These are phyloP conservation scores for Harpagoxenus sublaevis DNA, from an alignment of 2,888 invertebrate genomes.

Conservation along the genomic window DNA sequence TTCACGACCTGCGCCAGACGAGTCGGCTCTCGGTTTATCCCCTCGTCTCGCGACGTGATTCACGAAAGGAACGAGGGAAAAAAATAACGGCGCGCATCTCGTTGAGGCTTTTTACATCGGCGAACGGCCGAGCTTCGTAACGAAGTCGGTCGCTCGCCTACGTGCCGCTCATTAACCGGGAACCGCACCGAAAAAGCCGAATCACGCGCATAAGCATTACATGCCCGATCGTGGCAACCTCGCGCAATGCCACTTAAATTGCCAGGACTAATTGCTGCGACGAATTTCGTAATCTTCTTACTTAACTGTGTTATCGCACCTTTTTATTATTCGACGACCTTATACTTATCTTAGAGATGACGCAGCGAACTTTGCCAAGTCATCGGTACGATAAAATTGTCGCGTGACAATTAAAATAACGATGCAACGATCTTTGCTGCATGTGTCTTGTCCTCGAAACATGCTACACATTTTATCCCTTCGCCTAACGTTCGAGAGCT, in stretches of 20 bases:
- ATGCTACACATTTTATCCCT: neutral
- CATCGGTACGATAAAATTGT: neutral
- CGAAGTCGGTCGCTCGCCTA: conserved; percentile 8
- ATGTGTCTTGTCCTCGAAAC: neutral
- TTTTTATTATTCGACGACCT: neutral
- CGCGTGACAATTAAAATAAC: neutral
- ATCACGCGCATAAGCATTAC: conserved; percentile 1
- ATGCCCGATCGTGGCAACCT: neutral
- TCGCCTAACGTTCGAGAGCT: neutral
- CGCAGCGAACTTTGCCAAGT: neutral
- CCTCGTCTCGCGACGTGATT: conserved; percentile 3
- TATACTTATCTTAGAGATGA: neutral
- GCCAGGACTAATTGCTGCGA: conserved; percentile 9
- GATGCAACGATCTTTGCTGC: neutral
- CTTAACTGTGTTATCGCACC: neutral
- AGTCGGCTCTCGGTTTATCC: neutral
- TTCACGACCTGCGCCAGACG: conserved; percentile 39
- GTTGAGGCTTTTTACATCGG: neutral
- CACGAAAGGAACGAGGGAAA: conserved; percentile 3
- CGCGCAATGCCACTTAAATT: neutral
- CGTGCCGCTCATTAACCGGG: conserved; percentile 30
- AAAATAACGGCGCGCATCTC: conserved; percentile 24
- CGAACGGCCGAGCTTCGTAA: neutral
- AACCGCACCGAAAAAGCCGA: conserved; percentile 24
- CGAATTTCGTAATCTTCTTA: conserved; percentile 25